Base-by-base conservation (phyloP, 2,797 vertebrate genomes). In the Lithobates sylvaticus region DNA sequence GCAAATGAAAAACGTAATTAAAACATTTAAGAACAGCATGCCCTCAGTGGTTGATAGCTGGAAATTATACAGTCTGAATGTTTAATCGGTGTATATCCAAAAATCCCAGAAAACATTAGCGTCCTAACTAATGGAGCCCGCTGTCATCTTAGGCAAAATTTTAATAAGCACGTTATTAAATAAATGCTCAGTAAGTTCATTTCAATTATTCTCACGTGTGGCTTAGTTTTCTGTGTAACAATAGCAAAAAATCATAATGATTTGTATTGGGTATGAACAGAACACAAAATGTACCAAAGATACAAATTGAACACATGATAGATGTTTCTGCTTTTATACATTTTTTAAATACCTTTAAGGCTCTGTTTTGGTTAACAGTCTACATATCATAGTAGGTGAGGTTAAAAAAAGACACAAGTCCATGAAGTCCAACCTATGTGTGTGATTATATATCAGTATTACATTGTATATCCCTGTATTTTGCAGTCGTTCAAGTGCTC, bases 1-100 rank as follows among this genome's bases (percentile, higher is more conserved):
- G 94, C 93, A 95, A 95, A 95, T 95, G 93, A 95, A 94, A 92
- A 95, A 93, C 94, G 95, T 95, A 95, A 94, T 95, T 95, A 94
- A 94, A 94, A 94, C 86, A 92, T 91, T 92, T 91, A 92, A 92
- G 92, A 94, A 93, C 91, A 94, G 91, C 91, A 94, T 67, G 76
- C 58, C 47, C 93, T 94, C 92, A 92, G 93, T 94, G 90, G 94
- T 93, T 94, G 94, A 95, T 95, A 93, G 91, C 92, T 94, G 91
- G 94, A 93, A 94, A 95, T 95, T 95, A 94, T 91, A 93, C 93
- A 94, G 92, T 88, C 93, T 94, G 93, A 91, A 95, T 94, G 93
- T 94, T 94, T 94, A 95, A 94, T 94, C 93, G 88, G 90, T 92
- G 93, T 92, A 94, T 92, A 94, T 95, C 91, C 93, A 93, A 93